These are phyloP conservation scores for Zaprionus lineosus DNA, from an alignment of 2,888 invertebrate species.

Conservation along the genomic window DNA sequence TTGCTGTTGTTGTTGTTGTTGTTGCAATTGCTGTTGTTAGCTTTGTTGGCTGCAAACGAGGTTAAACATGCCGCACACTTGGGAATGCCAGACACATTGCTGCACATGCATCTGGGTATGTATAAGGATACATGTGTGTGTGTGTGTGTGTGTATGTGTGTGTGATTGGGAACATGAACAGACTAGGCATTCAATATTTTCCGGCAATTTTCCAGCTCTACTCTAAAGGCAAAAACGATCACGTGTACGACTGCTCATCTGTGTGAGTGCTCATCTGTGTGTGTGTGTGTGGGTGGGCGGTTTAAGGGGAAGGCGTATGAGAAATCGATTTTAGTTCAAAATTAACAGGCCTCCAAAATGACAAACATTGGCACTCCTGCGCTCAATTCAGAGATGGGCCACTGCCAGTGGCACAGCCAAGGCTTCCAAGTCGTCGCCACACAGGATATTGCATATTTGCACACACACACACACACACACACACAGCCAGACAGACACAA, in stretches of 20 bases:
- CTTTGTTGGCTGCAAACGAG: constrained; percentile 62
- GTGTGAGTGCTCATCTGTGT: neutral
- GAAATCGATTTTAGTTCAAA: constrained; percentile 77
- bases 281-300: neutral
- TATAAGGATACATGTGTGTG: no score
- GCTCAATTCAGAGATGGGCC: constrained; percentile 44
- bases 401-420: constrained; percentile 10
- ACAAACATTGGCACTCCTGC: constrained; percentile 72
- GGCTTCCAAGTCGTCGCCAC: constrained; percentile 48
- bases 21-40: constrained; percentile 10
- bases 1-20: neutral
- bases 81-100: constrained; percentile 54
- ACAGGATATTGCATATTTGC: constrained; percentile 78
- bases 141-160: no score
- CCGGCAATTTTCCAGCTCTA: constrained; percentile 61
- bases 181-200: constrained; percentile 69
- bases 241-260: constrained; percentile 27
- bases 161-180: no score
- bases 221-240: constrained; percentile 36
- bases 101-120: constrained; percentile 11
- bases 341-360: constrained; percentile 78
- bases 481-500: neutral
- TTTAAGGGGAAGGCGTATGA: constrained; percentile 25
- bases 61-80: constrained; percentile 70
- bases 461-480: constrained; percentile 3